A percentile compares a stretch with the other conserved stretches of the same genome.
These are phyloP conservation scores for Dorcus hopei DNA, from an alignment of 2,888 invertebrate species.

Conservation along the genomic window DNA sequence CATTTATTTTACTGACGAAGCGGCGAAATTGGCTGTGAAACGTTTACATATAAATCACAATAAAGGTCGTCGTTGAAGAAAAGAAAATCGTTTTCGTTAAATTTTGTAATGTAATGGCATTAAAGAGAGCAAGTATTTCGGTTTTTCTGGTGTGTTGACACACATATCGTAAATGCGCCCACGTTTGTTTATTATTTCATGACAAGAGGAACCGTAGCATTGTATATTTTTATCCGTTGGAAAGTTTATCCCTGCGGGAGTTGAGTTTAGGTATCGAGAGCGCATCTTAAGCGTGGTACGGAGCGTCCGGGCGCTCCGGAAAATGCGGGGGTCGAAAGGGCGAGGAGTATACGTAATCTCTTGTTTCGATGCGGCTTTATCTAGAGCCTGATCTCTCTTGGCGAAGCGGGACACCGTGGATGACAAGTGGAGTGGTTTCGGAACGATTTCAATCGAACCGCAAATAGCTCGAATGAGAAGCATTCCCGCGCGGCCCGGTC, in stretches of 20 bases:
- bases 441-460: constrained; percentile 47
- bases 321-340: constrained; percentile 1
- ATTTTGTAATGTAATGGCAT: too few species aligned
- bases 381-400: constrained; percentile 38
- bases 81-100: too few species aligned
- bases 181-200: too few species aligned
- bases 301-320: neutral
- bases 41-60: too few species aligned
- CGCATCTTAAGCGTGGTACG: too few species aligned
- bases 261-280: neutral
- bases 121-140: too few species aligned
- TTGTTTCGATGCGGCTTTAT: constrained; percentile 43
- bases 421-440: constrained; percentile 46
- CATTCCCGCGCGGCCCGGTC: constrained; percentile 32
- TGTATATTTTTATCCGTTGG: neutral
- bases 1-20: too few species aligned
- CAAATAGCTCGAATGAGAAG: constrained; percentile 35
- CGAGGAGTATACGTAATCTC: constrained; percentile 36
- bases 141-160: too few species aligned
- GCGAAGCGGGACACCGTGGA: constrained; percentile 35
- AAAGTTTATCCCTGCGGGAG: neutral
- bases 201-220: too few species aligned
- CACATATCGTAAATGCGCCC: too few species aligned
- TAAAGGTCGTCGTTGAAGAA: too few species aligned
- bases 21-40: too few species aligned